Evolutionary conservation across 1,140 invertebrate species (phyloP).

Genomic region (Zaprionus gabonicus): DNA sequence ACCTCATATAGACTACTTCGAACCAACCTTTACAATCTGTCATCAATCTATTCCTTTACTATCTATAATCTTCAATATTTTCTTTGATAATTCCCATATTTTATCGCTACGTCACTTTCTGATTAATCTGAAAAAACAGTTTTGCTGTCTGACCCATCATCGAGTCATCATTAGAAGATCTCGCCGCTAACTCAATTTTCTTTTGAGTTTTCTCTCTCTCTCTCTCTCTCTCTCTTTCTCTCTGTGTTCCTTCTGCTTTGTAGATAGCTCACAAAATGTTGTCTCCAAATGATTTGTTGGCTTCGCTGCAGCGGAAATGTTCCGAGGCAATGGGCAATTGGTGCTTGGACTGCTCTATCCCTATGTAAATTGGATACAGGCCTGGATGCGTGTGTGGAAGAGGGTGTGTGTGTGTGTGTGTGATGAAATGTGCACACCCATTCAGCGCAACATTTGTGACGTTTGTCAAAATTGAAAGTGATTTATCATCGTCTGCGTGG

Average conservation of each 20-base stretch:
- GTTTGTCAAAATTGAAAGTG: constrained; percentile 81
- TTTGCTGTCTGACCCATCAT: constrained; percentile 22
- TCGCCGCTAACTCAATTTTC: background rate
- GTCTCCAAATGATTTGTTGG: constrained; percentile 42
- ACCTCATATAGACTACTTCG: no score
- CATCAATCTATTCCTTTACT: background rate
- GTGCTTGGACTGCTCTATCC: constrained; percentile 7
- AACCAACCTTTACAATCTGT: no score
- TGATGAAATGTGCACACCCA: constrained; percentile 63
- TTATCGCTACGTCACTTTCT: constrained; percentile 12
- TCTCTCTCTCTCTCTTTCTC: background rate
- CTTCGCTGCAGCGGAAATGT: constrained; percentile 20
- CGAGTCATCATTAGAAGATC: constrained; percentile 22
- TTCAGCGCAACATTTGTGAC: constrained; percentile 69
- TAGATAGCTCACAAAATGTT: constrained; percentile 33
- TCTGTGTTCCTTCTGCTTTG: no score
- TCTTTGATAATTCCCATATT: background rate
- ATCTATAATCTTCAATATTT: background rate
- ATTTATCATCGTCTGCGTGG: constrained; percentile 67
- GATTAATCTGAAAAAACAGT: constrained; percentile 27
- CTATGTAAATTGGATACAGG: constrained; percentile 32
- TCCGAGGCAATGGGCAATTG: constrained; percentile 19
- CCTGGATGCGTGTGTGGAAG: constrained; percentile 6
- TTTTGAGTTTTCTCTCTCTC: background rate
- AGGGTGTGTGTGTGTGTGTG: constrained; percentile 33